A percentile compares a stretch with the other conserved stretches of the same genome.
Conservation (phyloP, 2,888 invertebrate genomes). For the Anthrax anthrax region DNA sequence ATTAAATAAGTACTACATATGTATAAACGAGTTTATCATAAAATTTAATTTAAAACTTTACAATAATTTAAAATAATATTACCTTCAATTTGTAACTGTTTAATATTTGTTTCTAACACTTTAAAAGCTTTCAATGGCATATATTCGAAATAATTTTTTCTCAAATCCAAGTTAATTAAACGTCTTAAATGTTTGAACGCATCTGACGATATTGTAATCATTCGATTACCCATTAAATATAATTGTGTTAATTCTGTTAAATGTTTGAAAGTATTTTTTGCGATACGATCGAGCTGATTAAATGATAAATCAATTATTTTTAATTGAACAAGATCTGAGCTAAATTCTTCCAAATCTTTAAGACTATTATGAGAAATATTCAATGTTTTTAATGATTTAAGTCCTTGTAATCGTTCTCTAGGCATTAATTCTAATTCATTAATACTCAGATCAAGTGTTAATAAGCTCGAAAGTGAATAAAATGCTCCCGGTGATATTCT, state of each 20-base stretch:
- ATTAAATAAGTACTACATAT: too few species aligned
- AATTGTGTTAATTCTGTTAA: conserved; percentile 64
- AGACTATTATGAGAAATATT: conserved; percentile 75
- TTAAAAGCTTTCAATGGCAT: conserved; percentile 63
- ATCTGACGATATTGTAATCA: conserved; percentile 61
- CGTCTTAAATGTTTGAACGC: conserved; percentile 64
- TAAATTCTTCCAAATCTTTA: conserved; percentile 68
- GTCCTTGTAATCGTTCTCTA: conserved; percentile 67
- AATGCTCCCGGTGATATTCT: conserved; percentile 76
- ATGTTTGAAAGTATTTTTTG: conserved; percentile 60
- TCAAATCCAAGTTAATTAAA: conserved; percentile 60
- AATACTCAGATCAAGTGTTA: conserved; percentile 64
- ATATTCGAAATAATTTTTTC: conserved; percentile 68
- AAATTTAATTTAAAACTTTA: too few species aligned
- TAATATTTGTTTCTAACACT: conserved; percentile 69
- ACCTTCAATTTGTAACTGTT: conserved; percentile 69
- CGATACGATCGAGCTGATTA: conserved; percentile 66
- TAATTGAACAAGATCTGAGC: conserved; percentile 58
- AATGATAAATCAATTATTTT: conserved; percentile 68
- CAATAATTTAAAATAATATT: too few species aligned
- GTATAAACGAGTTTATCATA: too few species aligned
- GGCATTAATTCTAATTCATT: conserved; percentile 74
- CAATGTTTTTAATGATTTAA: conserved; percentile 54
- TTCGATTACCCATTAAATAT: conserved; percentile 68
- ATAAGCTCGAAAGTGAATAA: conserved; percentile 55